Percentiles rank a stretch among this genome's conserved stretches.
Conservation (phyloP, 2,888 invertebrate genomes). For the Rhamphomyia laevipes region DNA sequence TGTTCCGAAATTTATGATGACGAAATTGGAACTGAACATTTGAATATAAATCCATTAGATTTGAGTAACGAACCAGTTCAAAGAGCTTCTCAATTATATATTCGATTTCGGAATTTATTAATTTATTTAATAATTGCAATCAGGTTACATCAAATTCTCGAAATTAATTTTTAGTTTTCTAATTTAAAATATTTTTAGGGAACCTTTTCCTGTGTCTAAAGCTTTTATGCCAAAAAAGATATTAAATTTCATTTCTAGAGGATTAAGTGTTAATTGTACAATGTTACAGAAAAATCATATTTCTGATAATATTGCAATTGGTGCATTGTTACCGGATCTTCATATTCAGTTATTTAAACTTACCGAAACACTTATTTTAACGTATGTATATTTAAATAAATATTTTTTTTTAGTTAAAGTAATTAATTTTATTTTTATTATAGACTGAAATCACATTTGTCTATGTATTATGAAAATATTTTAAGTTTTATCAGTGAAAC, state of each 20-base stretch:
- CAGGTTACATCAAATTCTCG: constrained; percentile 15
- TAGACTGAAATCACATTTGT: constrained; percentile 21
- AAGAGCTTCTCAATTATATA: constrained; percentile 19
- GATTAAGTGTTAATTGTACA: constrained; percentile 22
- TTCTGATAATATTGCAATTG: constrained; percentile 24
- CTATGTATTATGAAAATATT: constrained; percentile 20
- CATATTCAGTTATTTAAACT: constrained; percentile 22
- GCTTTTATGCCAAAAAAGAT: constrained; percentile 22
- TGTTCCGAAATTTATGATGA: constrained; percentile 22
- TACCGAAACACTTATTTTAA: constrained; percentile 20
- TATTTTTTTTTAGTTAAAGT: neutral
- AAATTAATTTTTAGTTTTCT: neutral
- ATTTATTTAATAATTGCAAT: constrained; percentile 20
- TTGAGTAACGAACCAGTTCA: constrained; percentile 22
- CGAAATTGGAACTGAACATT: constrained; percentile 11
- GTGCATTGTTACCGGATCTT: constrained; percentile 22
- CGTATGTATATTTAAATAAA: constrained; percentile 17
- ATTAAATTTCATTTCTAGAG: constrained; percentile 23
- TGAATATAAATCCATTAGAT: constrained; percentile 12
- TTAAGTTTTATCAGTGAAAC: constrained; percentile 21
- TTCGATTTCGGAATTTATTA: constrained; percentile 20
- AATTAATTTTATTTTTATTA: neutral
- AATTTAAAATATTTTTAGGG: constrained; percentile 15
- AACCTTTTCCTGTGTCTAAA: constrained; percentile 28
- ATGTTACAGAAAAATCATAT: constrained; percentile 22